phyloP scores from a whole-genome alignment of 1,140 invertebrate species.

The Lepidostoma basale region DNA sequence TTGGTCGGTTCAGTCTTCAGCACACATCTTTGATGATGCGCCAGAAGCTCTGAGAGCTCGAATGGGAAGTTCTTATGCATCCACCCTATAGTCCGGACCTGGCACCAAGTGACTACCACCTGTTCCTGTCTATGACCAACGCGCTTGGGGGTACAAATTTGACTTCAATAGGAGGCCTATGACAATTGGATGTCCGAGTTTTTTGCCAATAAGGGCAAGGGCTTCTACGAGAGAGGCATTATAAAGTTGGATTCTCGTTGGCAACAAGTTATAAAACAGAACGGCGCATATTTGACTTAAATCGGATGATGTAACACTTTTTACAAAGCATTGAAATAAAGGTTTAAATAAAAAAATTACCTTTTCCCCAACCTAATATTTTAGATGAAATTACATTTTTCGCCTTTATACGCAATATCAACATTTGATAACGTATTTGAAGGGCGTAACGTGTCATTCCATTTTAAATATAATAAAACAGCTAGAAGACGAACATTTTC shows the following conservation, averaged over 20 bases:
- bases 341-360: no score
- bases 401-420: no score
- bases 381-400: no score
- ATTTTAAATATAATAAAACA: no score
- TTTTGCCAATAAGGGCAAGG: slow-evolving; percentile 6
- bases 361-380: no score
- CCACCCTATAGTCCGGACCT: background rate
- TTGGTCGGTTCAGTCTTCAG: no score
- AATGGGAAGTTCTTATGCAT: slow-evolving; percentile 3
- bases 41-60: slow-evolving; percentile 6
- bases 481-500: no score
- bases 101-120: background rate
- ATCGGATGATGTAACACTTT: slow-evolving; percentile 10
- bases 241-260: slow-evolving; percentile 5
- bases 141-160: slow-evolving; percentile 13
- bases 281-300: slow-evolving; percentile 3
- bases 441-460: no score
- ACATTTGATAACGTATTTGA: no score
- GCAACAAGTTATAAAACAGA: slow-evolving; percentile 3
- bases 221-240: slow-evolving; percentile 8
- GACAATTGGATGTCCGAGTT: slow-evolving; percentile 8
- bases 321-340: no score
- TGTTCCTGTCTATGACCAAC: slow-evolving; percentile 4
- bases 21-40: slow-evolving; percentile 5
- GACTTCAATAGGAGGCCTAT: slow-evolving; percentile 1